Evolutionary conservation across 2,888 invertebrate genomes (phyloP), one percentile per base, ranked within the genome.

Genomic region (Poecilobothrus nobilitatus): DNA sequence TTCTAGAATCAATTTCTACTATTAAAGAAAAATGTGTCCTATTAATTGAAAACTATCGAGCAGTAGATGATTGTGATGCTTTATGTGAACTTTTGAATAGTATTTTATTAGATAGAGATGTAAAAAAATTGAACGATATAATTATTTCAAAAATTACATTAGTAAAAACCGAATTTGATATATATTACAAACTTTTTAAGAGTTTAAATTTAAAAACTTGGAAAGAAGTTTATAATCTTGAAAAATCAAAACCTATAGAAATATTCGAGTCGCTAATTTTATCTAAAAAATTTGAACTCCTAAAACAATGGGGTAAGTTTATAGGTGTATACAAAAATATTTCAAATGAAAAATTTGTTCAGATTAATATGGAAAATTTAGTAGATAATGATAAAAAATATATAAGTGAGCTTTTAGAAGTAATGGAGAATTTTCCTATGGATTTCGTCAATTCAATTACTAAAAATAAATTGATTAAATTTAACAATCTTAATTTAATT

Each of bases 261-360:
- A 79, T 81, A 63, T 77, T 79, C 21, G 78, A 81, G 70, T 77
- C 76, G 69, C 71, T 81, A 63, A 69, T 79, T 66, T 74, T 75
- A 41, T 70, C 73, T n/a, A 74, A 75, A 10, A 73, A 78, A 15
- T 81, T 76, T 71, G 85, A 88, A 73, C 76, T 90, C 1, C 88
- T 91, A 73, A 81, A 89, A 66, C 86, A 89, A 71, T 91, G 91
- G 88, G 85, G 89, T 12, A 85, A 88, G 66, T 84, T 87, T 12
- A 88, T 90, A 72, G 63, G 22, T 10, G 4, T 21, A 63, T n/a
- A 33, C 8, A 27, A 18, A n/a, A 18, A 8, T 34, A 15, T 18
- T 9, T 69, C 69, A 66, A 63, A 27, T 9, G 69, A 71, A 65
- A 53, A 27, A 61, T 68, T 68, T 41, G 61, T 1, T 71, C 76